Evolutionary conservation across 2,888 invertebrate genomes (phyloP).

Genomic region (Ochropacha duplaris): DNA sequence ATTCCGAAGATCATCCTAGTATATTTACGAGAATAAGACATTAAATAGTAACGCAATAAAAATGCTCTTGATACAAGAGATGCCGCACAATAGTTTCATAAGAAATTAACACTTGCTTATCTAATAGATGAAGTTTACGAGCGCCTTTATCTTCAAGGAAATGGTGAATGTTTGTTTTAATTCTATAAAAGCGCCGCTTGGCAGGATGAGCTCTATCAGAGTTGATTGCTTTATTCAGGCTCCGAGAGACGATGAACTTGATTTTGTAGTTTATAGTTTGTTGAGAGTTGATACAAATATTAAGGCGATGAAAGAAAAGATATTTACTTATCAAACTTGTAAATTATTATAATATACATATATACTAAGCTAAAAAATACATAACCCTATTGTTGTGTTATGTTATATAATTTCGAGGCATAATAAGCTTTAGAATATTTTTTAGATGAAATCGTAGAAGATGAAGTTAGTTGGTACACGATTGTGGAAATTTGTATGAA

Average conservation of each 20-base stretch:
- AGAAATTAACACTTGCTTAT: conserved; percentile 68
- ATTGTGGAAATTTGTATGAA: too few relatives aligned
- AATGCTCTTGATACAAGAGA: conserved; percentile 37
- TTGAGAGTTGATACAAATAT: neutral
- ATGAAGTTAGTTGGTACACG: too few relatives aligned
- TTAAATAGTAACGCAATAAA: conserved; percentile 5
- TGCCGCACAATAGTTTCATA: conserved; percentile 46
- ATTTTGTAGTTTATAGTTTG: neutral
- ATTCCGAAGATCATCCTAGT: neutral
- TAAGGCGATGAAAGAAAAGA: too few relatives aligned
- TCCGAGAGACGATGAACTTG: conserved; percentile 4
- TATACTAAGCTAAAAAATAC: too few relatives aligned
- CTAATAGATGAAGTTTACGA: conserved; percentile 58
- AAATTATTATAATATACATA: too few relatives aligned
- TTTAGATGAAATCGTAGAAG: too few relatives aligned
- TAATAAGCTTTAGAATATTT: too few relatives aligned
- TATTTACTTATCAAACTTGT: too few relatives aligned
- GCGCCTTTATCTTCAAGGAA: conserved; percentile 60
- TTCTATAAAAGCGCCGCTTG: conserved; percentile 38
- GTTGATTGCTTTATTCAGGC: conserved; percentile 3
- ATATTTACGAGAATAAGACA: neutral
- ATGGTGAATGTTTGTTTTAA: conserved; percentile 58
- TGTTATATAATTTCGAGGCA: too few relatives aligned
- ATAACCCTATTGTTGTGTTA: too few relatives aligned
- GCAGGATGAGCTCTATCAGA: conserved; percentile 6